A percentile compares a stretch with the other conserved stretches of the same genome.
phyloP scores from a whole-genome alignment of 2,797 vertebrate genomes.

The Sebastes vulpes region DNA sequence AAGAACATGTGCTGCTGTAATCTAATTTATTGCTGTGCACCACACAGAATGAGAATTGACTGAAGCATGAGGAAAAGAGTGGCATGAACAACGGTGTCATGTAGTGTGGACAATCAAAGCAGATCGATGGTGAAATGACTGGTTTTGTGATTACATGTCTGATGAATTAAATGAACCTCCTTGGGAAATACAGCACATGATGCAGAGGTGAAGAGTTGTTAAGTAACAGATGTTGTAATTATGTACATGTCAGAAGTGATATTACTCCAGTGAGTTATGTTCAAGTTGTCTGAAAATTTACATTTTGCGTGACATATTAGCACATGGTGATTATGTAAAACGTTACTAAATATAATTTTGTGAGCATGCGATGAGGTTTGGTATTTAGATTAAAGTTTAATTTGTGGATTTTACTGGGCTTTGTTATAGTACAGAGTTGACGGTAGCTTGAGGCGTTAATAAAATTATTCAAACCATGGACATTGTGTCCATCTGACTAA shows the following conservation, averaged over 20 bases:
- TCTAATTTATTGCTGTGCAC: constrained; percentile 8
- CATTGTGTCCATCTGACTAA: background rate
- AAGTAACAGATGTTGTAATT: background rate
- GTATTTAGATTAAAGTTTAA: too few species aligned
- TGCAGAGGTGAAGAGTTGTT: background rate
- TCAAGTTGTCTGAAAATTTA: background rate
- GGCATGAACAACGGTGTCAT: constrained; percentile 32
- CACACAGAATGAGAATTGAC: constrained; percentile 21
- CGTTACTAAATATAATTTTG: too few species aligned
- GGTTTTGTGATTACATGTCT: background rate
- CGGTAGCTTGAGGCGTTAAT: background rate
- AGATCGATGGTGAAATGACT: background rate
- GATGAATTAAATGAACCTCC: constrained; percentile 10
- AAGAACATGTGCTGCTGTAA: constrained; percentile 23
- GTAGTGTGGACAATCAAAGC: background rate
- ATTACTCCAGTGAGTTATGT: background rate
- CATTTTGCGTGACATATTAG: background rate
- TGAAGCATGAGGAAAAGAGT: constrained; percentile 14
- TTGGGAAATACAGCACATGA: background rate
- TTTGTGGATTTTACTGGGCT: background rate
- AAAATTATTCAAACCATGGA: background rate
- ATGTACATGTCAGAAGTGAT: background rate
- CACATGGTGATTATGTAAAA: too few species aligned
- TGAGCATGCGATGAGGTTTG: too few species aligned
- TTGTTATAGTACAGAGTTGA: background rate